Evolutionary conservation across 2,888 invertebrate species (phyloP), one percentile per base, ranked within the genome.

Genomic region (Cephus rjabovi): DNA sequence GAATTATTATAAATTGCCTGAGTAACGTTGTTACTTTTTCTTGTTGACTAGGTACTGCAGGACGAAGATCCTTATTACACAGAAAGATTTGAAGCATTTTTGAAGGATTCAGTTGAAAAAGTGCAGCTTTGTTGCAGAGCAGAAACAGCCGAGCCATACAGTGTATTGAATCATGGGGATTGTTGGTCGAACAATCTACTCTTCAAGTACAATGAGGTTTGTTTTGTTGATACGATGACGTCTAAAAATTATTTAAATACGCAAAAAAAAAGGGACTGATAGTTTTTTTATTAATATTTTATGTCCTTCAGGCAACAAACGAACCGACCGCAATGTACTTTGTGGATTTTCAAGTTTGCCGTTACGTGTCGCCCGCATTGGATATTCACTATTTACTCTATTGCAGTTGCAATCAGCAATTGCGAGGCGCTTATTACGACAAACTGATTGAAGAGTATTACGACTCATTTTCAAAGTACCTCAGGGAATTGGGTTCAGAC

Each of bases 301-400:
- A 12, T n/a, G 23, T 73, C 30, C 80, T 80, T 73, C 56, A 86
- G 85, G 78, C 79, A 73, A 78, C 78, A 3, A 31, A 11, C 34
- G 76, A 76, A 40, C 86, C 84, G 12, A 56, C 12, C 34, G 84
- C 83, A n/a, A 75, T 85, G 9, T 80, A 76, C 12, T 82, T 85
- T 56, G 1, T 86, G 75, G 86, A 86, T n/a, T 85, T 86, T 73
- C 86, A 86, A 80, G 69, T 84, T 31, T 71, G 76, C 34, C 85
- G 86, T 33, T 87, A 85, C 73, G 78, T 83, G 11, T 86, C 86
- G 9, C 85, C 85, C 0, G 87, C 86, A 6, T 79, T 83, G 56
- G 92, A 92, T 78, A 77, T 92, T 70, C 82, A 88, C 4, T 91
- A 91, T 79, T 86, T 88, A 81, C 82, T 92, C 12, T 90, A 88